Evolutionary conservation across 2,888 invertebrate species (phyloP), one percentile per base, ranked within the genome.

Genomic region (Pachliopta kotzebuea): DNA sequence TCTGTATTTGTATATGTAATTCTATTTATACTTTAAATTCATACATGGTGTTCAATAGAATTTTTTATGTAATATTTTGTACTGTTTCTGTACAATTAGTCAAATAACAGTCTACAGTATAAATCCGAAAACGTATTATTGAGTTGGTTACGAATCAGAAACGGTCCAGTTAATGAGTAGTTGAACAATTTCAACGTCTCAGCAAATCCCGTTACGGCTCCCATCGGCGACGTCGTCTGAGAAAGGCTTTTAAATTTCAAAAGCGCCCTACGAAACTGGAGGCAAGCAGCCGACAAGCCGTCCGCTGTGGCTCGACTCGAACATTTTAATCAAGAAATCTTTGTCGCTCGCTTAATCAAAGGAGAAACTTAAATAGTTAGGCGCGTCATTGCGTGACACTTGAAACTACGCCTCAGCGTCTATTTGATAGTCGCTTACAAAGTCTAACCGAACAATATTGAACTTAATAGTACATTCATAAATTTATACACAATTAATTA

Each of bases 291-390:
- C 68, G 55, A 69, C 62, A 57, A 64, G 68, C 70, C 58, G 58
- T 55, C 63, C 59, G 59, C 68, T 69, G 70, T 70, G 68, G 76
- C 75, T 72, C 72, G 70, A 72, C 76, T 76, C 70, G 71, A 74
- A 78, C 76, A 83, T 84, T 85, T 85, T 85, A 85, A 86, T 85
- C 84, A 84, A 81, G 83, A 78, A 79, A 84, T 83, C 81, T 80
- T 79, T 76, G 79, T 78, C 76, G 76, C 75, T 71, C 77, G 79
- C 78, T 83, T 80, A 80, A 84, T 85, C 84, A 85, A 85, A 85
- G 80, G 76, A 75, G 71, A 77, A 80, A 83, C 80, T 84, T 79
- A 77, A 81, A 81, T 80, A 80, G 82, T 79, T 75, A 69, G 71
- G 67, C 62, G 63, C 71, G 70, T 70, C 70, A 67, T 66, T 66